Conservation (phyloP, 2,797 vertebrate species). For the Gastrophryne carolinensis region DNA sequence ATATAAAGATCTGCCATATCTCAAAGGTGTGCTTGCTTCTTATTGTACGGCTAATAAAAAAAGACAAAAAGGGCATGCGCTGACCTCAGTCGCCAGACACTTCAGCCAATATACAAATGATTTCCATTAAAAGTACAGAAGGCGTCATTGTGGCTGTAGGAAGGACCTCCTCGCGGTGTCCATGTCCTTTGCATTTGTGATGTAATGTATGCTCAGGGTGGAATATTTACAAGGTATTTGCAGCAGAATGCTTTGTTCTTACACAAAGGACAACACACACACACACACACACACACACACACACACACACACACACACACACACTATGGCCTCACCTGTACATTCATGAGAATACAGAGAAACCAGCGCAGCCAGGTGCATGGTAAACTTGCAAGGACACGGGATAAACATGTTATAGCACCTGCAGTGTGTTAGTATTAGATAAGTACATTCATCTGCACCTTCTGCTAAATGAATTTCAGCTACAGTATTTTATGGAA, state of each 20-base stretch:
- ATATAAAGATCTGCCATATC: neutral
- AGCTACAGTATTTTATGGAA: too few species aligned
- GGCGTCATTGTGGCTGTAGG: slow-evolving; percentile 24
- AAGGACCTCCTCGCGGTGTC: slow-evolving; percentile 8
- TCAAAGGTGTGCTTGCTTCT: neutral
- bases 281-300: neutral
- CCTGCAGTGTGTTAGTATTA: too few species aligned
- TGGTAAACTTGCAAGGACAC: too few species aligned
- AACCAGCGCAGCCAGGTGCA: too few species aligned
- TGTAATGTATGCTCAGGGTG: slow-evolving; percentile 44
- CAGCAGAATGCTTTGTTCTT: neutral
- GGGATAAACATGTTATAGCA: too few species aligned
- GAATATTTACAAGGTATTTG: slow-evolving; percentile 17
- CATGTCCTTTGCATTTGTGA: slow-evolving; percentile 37
- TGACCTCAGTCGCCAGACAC: neutral
- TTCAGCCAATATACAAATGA: slow-evolving; percentile 31
- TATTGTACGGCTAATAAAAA: neutral
- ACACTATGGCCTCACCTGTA: neutral
- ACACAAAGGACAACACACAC: neutral
- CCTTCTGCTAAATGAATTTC: too few species aligned
- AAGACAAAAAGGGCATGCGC: slow-evolving; percentile 28
- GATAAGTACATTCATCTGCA: too few species aligned
- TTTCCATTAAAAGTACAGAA: slow-evolving; percentile 24
- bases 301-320: neutral
- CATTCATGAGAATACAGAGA: neutral